Evolutionary conservation across 1,140 invertebrate genomes (phyloP).

Genomic region (Calephelis nemesis): DNA sequence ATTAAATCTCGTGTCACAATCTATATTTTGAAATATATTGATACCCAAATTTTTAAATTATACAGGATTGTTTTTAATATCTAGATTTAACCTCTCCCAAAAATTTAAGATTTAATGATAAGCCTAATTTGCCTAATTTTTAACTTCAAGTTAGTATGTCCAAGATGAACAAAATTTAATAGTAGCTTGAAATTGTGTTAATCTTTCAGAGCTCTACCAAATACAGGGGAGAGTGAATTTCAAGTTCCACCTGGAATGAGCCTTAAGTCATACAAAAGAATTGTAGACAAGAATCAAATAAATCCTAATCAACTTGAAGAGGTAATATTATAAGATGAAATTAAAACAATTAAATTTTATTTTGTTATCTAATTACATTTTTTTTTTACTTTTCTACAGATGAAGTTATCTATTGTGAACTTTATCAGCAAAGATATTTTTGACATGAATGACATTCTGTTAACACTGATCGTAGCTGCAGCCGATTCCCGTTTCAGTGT

Average conservation of each 20-base stretch:
- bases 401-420: conserved; percentile 83
- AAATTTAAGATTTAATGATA: too few species aligned
- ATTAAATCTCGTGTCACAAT: too few species aligned
- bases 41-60: too few species aligned
- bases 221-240: conserved; percentile 75
- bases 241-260: conserved; percentile 90
- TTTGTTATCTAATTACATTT: neutral
- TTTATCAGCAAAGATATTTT: conserved; percentile 90
- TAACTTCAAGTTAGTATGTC: too few species aligned
- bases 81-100: too few species aligned
- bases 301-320: conserved; percentile 92
- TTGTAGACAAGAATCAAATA: conserved; percentile 86
- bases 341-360: neutral
- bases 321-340: conserved; percentile 50
- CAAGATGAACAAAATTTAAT: too few species aligned
- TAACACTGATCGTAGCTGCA: conserved; percentile 90
- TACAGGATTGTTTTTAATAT: too few species aligned
- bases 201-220: conserved; percentile 67
- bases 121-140: too few species aligned
- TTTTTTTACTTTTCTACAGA: conserved; percentile 40
- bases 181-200: neutral
- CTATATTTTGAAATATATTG: too few species aligned
- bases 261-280: conserved; percentile 88
- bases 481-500: conserved; percentile 92
- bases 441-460: conserved; percentile 85